Conservation (phyloP, 2,888 invertebrate genomes). For the Eristalis intricaria region DNA sequence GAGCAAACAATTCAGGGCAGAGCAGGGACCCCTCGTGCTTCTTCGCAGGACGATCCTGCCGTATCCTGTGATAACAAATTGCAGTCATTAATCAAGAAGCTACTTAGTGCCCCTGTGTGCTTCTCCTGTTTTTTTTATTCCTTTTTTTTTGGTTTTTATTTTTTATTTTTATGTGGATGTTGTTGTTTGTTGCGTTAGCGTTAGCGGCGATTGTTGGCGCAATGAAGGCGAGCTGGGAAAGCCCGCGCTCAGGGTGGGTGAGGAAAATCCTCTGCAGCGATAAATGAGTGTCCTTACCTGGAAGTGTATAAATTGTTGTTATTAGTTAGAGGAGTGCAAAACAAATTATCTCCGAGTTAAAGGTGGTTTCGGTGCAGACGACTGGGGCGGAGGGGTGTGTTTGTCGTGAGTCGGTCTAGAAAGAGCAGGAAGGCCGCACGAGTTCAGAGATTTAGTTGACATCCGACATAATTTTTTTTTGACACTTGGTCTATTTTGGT, state of each 20-base stretch:
- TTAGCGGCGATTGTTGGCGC: conserved; percentile 15
- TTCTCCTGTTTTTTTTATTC: background rate
- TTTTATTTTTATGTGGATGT: background rate
- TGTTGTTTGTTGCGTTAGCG: conserved; percentile 7
- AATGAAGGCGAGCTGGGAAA: conserved; percentile 5
- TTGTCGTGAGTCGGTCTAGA: background rate
- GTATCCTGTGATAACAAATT: conserved; percentile 64
- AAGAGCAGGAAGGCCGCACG: no score
- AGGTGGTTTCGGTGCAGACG: conserved; percentile 5
- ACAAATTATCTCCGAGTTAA: conserved; percentile 49
- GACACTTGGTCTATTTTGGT: no score
- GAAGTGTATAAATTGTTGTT: conserved; percentile 58
- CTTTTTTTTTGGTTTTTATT: conserved; percentile 25
- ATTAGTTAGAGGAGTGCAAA: conserved; percentile 55
- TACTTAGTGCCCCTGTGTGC: conserved; percentile 53
- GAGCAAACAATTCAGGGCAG: conserved; percentile 14
- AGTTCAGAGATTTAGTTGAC: no score
- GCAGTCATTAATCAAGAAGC: conserved; percentile 71
- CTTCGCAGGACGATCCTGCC: background rate
- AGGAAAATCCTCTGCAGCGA: conserved; percentile 36
- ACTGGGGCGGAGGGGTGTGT: background rate
- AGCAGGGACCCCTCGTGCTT: background rate
- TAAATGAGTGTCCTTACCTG: conserved; percentile 52
- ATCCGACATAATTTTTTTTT: no score
- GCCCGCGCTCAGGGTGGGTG: conserved; percentile 21